Evolutionary conservation across 2,113 vertebrate species (phyloP).

Genomic region (Gallinago jamesoni): DNA sequence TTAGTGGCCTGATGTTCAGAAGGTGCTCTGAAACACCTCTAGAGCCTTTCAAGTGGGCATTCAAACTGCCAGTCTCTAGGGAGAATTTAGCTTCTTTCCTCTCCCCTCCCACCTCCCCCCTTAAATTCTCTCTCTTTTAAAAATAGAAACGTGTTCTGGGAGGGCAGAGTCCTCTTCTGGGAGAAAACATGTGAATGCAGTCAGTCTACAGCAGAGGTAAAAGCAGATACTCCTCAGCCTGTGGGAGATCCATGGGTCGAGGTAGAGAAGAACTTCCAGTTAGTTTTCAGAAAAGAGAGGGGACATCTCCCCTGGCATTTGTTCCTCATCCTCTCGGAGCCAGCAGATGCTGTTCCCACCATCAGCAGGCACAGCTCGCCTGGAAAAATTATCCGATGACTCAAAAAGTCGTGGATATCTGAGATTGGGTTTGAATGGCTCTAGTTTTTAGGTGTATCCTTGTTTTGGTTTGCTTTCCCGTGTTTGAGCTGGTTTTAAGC

Average conservation of each 20-base stretch:
- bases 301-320: background rate
- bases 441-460: background rate
- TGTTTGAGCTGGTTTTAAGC: background rate
- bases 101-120: too few relatives aligned
- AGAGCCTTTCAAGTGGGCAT: constrained; percentile 50
- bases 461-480: background rate
- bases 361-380: background rate
- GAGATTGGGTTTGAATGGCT: background rate
- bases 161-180: background rate
- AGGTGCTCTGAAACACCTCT: constrained; percentile 56
- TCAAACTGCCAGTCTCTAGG: background rate
- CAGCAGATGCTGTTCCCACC: background rate
- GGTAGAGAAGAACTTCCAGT: background rate
- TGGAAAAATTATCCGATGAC: background rate
- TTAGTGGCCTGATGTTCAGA: constrained; percentile 29
- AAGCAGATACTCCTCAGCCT: background rate
- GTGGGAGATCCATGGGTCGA: background rate
- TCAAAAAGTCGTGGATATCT: background rate
- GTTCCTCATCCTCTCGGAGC: background rate
- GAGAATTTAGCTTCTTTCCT: background rate
- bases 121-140: background rate
- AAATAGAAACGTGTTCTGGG: constrained; percentile 17
- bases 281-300: background rate
- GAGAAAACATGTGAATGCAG: background rate
- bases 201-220: background rate